Evolutionary conservation across 2,113 vertebrate genomes (phyloP).

Genomic region (Mustelus asterias): DNA sequence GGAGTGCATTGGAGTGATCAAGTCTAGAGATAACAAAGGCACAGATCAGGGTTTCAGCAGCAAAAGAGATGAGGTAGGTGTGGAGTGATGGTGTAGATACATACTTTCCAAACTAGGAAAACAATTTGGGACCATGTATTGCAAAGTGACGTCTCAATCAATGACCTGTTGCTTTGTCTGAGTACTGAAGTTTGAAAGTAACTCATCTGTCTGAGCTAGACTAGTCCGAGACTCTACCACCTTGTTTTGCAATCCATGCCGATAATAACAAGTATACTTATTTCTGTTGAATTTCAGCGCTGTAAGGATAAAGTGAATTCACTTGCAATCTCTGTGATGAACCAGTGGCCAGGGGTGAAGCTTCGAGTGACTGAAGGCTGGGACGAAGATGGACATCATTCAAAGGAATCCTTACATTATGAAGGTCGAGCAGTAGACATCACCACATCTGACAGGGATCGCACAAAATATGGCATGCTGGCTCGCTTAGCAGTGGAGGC

Average conservation of each 20-base stretch:
- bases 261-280: not conserved
- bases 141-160: not conserved
- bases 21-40: not conserved
- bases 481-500: conserved; percentile 93
- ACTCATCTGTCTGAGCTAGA: not conserved
- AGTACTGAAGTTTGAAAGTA: not conserved
- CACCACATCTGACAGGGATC: conserved; percentile 86
- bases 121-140: not conserved
- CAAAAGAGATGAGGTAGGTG: not conserved
- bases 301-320: conserved; percentile 91
- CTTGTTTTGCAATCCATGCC: not conserved
- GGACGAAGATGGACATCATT: conserved; percentile 94
- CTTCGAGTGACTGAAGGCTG: conserved; percentile 92
- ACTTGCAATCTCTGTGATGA: conserved; percentile 90
- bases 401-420: conserved; percentile 84
- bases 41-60: not conserved
- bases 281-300: conserved; percentile 59
- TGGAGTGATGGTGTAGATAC: not conserved
- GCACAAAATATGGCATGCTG: conserved; percentile 86
- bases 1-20: not conserved
- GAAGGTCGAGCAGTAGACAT: conserved; percentile 95
- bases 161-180: not conserved
- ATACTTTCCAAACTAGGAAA: not conserved
- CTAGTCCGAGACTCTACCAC: not conserved
- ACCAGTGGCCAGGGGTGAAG: conserved; percentile 90